A percentile compares a stretch with the other conserved stretches of the same genome.
These are phyloP conservation scores for Nothoprocta perdicaria DNA, from an alignment of 2,113 vertebrate species.

Conservation along the genomic window DNA sequence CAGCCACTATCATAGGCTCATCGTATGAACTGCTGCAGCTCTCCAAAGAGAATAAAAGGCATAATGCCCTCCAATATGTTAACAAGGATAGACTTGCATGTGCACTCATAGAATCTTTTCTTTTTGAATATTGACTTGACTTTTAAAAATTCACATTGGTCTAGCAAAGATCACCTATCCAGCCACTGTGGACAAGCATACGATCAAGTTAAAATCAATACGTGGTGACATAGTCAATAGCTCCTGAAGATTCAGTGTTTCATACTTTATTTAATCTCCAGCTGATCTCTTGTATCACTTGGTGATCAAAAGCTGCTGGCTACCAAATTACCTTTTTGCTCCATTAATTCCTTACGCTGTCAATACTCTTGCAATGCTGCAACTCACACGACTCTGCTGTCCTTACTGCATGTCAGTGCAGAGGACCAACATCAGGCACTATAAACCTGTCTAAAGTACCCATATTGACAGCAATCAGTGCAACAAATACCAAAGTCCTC, in stretches of 20 bases:
- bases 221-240: background rate
- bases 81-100: background rate
- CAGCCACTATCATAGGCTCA: background rate
- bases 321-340: background rate
- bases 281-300: background rate
- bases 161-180: background rate
- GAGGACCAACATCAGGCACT: rapidly evolving
- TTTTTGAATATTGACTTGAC: background rate
- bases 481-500: background rate
- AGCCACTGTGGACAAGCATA: background rate
- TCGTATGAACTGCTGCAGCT: background rate
- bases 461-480: rapidly evolving
- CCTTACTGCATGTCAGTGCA: background rate
- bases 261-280: background rate
- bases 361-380: background rate
- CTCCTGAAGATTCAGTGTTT: background rate
- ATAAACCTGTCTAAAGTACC: background rate
- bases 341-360: background rate
- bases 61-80: background rate
- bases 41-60: background rate
- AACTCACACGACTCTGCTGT: rapidly evolving
- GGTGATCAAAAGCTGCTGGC: background rate
- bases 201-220: background rate
- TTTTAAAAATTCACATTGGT: background rate
- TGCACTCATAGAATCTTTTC: rapidly evolving